phyloP scores from a whole-genome alignment of 92 coral and sea anemone species.

The Palythoa grandiflora region DNA sequence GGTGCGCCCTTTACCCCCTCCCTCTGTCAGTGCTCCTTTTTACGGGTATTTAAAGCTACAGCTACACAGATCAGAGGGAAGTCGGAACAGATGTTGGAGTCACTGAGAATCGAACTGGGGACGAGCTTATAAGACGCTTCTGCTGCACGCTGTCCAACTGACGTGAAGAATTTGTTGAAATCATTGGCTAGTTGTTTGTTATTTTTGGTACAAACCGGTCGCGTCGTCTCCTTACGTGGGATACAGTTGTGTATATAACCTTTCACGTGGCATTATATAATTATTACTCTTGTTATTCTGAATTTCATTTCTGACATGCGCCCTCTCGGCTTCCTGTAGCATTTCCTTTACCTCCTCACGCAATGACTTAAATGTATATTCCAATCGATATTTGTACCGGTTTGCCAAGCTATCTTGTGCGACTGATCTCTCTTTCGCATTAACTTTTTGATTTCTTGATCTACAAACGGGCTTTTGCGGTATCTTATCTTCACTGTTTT shows the following conservation, averaged over 20 bases:
- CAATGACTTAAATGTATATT: constrained; percentile 34
- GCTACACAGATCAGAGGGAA: too few relatives aligned
- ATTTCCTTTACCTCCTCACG: constrained; percentile 45
- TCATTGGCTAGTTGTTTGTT: constrained; percentile 37
- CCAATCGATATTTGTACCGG: constrained; percentile 55
- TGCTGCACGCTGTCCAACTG: constrained; percentile 55
- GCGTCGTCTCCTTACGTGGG: constrained; percentile 48
- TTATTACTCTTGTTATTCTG: constrained; percentile 37
- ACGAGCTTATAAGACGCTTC: constrained; percentile 22
- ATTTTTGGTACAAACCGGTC: constrained; percentile 55
- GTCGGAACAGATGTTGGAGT: too few relatives aligned
- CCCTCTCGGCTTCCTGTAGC: constrained; percentile 49
- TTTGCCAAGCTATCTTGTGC: constrained; percentile 56
- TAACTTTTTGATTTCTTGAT: constrained; percentile 43
- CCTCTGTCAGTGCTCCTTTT: too few relatives aligned
- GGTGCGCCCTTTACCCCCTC: too few relatives aligned
- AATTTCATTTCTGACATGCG: constrained; percentile 56
- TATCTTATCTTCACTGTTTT: constrained; percentile 44
- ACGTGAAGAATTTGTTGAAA: constrained; percentile 55
- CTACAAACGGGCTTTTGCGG: constrained; percentile 46
- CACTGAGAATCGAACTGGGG: too few relatives aligned
- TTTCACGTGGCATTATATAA: constrained; percentile 42
- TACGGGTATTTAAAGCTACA: too few relatives aligned
- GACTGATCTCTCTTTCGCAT: constrained; percentile 44
- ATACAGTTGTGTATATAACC: constrained; percentile 56